Conservation (phyloP, 1,140 invertebrate genomes). For the Ectropis grisescens region DNA sequence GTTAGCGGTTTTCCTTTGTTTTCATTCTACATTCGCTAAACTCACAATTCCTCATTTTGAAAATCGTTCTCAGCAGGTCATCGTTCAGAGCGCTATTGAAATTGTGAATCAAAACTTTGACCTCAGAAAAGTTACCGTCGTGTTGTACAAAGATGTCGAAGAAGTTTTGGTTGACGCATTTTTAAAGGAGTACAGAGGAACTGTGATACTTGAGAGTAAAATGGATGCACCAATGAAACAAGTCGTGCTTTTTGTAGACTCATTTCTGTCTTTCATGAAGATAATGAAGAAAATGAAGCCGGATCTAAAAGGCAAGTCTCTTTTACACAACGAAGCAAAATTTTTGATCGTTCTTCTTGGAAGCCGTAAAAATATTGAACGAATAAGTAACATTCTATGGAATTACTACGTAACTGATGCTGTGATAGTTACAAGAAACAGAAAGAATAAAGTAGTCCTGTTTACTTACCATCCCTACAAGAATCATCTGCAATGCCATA, state of each 20-base stretch:
- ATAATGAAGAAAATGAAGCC: constrained; percentile 29
- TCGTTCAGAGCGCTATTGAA: constrained; percentile 3
- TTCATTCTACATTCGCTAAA: constrained; percentile 2
- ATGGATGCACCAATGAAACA: constrained; percentile 19
- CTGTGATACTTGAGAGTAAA: constrained; percentile 23
- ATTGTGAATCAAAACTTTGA: constrained; percentile 30
- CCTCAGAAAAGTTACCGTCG: constrained; percentile 21
- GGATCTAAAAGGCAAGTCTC: constrained; percentile 34
- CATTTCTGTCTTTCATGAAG: constrained; percentile 30
- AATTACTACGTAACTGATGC: constrained; percentile 30
- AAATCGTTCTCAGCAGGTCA: too few relatives aligned
- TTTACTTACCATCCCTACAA: constrained; percentile 42
- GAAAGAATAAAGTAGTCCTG: too few relatives aligned
- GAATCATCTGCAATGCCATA: constrained; percentile 28
- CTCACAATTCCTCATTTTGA: too few relatives aligned
- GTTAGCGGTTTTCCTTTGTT: too few relatives aligned
- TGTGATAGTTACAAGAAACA: constrained; percentile 23
- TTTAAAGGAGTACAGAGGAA: constrained; percentile 16
- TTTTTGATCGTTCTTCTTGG: constrained; percentile 33
- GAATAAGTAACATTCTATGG: constrained; percentile 34
- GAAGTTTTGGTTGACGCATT: constrained; percentile 16
- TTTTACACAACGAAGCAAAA: constrained; percentile 29
- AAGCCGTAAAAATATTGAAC: constrained; percentile 4
- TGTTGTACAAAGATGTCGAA: constrained; percentile 21
- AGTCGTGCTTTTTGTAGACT: constrained; percentile 31